Evolutionary conservation across 2,888 invertebrate genomes (phyloP), one percentile per base, ranked within the genome.

Genomic region (Tipula vernalis): DNA sequence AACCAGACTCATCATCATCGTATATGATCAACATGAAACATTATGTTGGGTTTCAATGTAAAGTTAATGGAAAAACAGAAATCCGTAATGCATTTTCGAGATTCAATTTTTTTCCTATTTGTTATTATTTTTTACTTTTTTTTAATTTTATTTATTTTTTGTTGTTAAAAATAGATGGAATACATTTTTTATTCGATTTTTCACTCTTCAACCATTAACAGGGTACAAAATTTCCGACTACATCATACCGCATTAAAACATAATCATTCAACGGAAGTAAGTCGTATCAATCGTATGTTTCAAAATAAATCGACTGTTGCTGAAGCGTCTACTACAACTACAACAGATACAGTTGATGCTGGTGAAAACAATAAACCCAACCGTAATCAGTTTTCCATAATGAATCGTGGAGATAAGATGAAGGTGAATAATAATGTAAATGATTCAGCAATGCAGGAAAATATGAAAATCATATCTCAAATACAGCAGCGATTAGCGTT

Each of bases 211-310:
- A 44, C 42, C 36, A 51, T 86, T 41, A 39, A 86, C 57, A 89
- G 89, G 88, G 88, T 88, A 88, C 88, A 88, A 87, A 89, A 89
- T 87, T 89, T 89, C 88, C 89, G 89, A 88, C 88, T 89, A 87
- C 89, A 89, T 86, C 88, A 89, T 86, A 88, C 88, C 86, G 88
- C 88, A 57, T 87, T 88, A 86, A 87, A 87, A 86, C 87, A 86
- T 87, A 88, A 88, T 88, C 89, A 89, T 89, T 89, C 89, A 84
- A 88, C 88, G 88, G 89, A 89, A 87, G 89, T 89, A 88, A 88
- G 88, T 88, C 89, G 89, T 71, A 89, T 89, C 87, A 89, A 89
- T 88, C 88, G 89, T 87, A 89, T 89, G 89, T 89, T 89, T 86
- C 87, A 86, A 84, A 39, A 12, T 71, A 71, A 71, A 13, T 28